Conservation (phyloP, 2,797 vertebrate species). For the Amphiprion clarkii region DNA sequence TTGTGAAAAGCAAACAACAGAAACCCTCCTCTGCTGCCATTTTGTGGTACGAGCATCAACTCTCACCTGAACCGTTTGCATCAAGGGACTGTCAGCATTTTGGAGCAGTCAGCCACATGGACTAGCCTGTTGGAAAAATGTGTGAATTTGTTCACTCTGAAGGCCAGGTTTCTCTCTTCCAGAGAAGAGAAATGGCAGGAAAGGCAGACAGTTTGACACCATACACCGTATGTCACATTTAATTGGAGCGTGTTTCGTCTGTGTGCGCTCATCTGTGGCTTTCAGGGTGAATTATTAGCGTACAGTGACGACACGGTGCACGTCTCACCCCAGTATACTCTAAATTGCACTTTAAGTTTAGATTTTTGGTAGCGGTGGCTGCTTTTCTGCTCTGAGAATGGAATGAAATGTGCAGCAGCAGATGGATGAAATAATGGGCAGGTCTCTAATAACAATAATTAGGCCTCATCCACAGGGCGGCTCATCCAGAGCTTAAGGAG, state of each 20-base stretch:
- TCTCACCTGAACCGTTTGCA: conserved; percentile 66
- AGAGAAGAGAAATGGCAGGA: conserved; percentile 19
- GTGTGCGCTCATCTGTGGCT: conserved; percentile 20
- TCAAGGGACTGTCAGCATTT: conserved; percentile 46
- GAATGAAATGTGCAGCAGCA: conserved; percentile 61
- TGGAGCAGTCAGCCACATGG: conserved; percentile 39
- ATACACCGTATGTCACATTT: conserved; percentile 45
- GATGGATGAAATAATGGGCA: conserved; percentile 81
- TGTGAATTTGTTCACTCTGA: conserved; percentile 47
- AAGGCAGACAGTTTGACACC: conserved; percentile 52
- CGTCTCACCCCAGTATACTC: conserved; percentile 51
- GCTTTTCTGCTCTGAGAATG: conserved; percentile 27
- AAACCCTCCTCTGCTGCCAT: conserved; percentile 46
- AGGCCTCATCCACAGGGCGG: conserved; percentile 74
- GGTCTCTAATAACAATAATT: conserved; percentile 86
- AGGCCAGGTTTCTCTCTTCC: conserved; percentile 28
- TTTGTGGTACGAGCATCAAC: conserved; percentile 54
- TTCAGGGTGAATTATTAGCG: conserved; percentile 45
- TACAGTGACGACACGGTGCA: conserved; percentile 39
- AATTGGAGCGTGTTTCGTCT: conserved; percentile 59
- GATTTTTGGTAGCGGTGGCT: conserved; percentile 25
- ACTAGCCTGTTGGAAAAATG: conserved; percentile 29
- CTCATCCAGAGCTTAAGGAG: conserved; percentile 76
- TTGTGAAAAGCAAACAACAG: background rate
- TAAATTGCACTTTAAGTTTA: conserved; percentile 45